Conservation (phyloP, 23 tunicate species). For the Halocynthia aurantium region DNA sequence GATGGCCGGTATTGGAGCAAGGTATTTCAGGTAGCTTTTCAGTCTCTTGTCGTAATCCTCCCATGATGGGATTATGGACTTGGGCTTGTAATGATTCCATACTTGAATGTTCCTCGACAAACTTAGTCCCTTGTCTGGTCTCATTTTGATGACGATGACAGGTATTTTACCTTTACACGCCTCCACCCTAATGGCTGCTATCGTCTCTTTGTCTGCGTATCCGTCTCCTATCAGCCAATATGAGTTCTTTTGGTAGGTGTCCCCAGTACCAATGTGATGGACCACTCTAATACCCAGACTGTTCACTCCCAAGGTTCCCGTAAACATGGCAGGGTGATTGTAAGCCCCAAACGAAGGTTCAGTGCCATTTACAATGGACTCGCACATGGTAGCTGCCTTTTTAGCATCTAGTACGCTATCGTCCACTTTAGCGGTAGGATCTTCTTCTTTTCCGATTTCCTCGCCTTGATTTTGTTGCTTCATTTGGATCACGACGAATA, state of each 20-base stretch:
- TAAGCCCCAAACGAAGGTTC: slow-evolving; percentile 15
- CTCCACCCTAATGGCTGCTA: slow-evolving; percentile 26
- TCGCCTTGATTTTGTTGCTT: slow-evolving; percentile 25
- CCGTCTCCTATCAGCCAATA: slow-evolving; percentile 79
- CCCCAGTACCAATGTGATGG: background rate
- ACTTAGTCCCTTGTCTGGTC: slow-evolving; percentile 58
- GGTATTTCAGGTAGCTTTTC: slow-evolving; percentile 23
- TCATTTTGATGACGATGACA: slow-evolving; percentile 63
- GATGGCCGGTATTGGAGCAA: slow-evolving; percentile 54
- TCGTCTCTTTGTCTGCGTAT: slow-evolving; percentile 30
- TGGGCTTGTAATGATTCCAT: slow-evolving; percentile 78
- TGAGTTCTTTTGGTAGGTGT: slow-evolving; percentile 42
- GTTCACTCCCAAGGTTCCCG: background rate
- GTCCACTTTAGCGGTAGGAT: slow-evolving; percentile 1
- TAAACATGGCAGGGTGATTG: slow-evolving; percentile 18
- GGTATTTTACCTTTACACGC: slow-evolving; percentile 72
- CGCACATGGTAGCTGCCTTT: slow-evolving; percentile 19
- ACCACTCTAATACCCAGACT: background rate
- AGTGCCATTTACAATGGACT: slow-evolving; percentile 21
- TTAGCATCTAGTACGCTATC: background rate
- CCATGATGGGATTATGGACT: slow-evolving; percentile 47
- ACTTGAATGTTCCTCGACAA: slow-evolving; percentile 17
- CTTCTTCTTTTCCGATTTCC: slow-evolving; percentile 6
- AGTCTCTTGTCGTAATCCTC: slow-evolving; percentile 56
- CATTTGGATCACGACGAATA: slow-evolving; percentile 35